A percentile compares a stretch with the other conserved stretches of the same genome.
These are phyloP conservation scores for Myotis myotis DNA, from an alignment of 2,797 vertebrate genomes.

Conservation along the genomic window DNA sequence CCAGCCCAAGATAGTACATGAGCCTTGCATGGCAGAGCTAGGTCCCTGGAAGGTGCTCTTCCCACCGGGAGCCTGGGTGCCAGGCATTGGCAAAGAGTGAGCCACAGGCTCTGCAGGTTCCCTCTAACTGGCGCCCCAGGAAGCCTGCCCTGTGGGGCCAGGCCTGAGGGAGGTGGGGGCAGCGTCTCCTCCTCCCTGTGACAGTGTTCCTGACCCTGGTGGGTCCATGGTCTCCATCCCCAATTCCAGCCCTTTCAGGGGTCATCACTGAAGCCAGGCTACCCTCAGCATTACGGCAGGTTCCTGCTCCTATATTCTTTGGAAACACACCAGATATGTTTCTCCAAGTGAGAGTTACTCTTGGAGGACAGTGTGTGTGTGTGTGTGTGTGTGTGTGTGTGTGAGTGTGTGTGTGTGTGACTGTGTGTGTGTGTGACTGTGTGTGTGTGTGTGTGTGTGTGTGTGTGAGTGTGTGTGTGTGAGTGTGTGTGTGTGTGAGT, in stretches of 20 bases:
- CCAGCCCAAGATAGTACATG: neutral
- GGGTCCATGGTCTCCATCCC: neutral
- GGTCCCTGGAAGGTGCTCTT: neutral
- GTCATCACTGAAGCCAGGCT: neutral
- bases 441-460: too few relatives aligned
- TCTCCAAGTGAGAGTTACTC: neutral
- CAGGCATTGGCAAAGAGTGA: neutral
- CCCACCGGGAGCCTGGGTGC: neutral
- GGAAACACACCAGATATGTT: neutral
- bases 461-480: too few relatives aligned
- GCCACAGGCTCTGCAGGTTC: neutral
- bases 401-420: neutral
- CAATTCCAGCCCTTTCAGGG: neutral
- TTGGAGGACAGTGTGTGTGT: neutral
- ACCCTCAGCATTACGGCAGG: neutral
- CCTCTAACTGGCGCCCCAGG: neutral
- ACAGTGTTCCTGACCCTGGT: neutral
- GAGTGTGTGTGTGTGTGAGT: too few relatives aligned
- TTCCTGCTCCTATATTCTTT: neutral
- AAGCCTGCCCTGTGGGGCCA: neutral
- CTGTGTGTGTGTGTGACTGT: too few relatives aligned
- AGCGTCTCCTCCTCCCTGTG: neutral
- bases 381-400: too few relatives aligned
- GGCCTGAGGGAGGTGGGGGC: neutral
- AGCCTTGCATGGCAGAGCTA: neutral